Conservation (phyloP, 2,113 vertebrate genomes). For the Orycteropus afer region DNA sequence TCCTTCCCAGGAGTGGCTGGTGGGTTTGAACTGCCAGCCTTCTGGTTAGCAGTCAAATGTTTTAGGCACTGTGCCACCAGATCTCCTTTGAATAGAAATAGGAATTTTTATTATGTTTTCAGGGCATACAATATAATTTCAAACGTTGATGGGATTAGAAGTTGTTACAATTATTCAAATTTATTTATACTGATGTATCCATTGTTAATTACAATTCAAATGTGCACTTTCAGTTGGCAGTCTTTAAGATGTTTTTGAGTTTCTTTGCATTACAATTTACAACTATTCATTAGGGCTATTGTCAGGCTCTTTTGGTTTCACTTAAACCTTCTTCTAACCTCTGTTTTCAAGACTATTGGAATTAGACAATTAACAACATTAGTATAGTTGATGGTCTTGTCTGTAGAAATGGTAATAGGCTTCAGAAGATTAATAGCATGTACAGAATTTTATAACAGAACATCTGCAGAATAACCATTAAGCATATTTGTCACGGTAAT, state of each 20-base stretch:
- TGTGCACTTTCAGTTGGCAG: background rate
- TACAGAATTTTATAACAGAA: slow-evolving; percentile 74
- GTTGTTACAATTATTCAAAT: background rate
- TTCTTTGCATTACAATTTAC: background rate
- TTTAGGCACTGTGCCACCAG: too few species aligned
- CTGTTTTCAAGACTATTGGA: slow-evolving; percentile 53
- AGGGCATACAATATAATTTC: background rate
- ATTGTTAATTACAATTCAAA: background rate
- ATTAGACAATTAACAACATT: slow-evolving; percentile 77
- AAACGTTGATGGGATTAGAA: background rate
- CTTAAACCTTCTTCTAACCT: slow-evolving; percentile 24
- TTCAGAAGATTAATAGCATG: slow-evolving; percentile 74
- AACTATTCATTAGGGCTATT: background rate
- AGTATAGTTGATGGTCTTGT: slow-evolving; percentile 73
- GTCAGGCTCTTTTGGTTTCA: slow-evolving; percentile 5
- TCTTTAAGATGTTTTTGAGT: background rate
- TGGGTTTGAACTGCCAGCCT: too few species aligned
- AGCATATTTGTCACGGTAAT: slow-evolving; percentile 78
- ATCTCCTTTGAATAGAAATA: too few species aligned
- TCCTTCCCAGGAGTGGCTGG: too few species aligned
- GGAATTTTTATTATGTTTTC: background rate
- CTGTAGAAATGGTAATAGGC: slow-evolving; percentile 69
- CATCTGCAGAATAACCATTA: slow-evolving; percentile 79
- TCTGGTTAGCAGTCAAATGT: too few species aligned
- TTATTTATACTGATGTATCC: background rate